Evolutionary conservation across 2,113 vertebrate species (phyloP), one percentile per base, ranked within the genome.

Genomic region (Indicator maculatus): DNA sequence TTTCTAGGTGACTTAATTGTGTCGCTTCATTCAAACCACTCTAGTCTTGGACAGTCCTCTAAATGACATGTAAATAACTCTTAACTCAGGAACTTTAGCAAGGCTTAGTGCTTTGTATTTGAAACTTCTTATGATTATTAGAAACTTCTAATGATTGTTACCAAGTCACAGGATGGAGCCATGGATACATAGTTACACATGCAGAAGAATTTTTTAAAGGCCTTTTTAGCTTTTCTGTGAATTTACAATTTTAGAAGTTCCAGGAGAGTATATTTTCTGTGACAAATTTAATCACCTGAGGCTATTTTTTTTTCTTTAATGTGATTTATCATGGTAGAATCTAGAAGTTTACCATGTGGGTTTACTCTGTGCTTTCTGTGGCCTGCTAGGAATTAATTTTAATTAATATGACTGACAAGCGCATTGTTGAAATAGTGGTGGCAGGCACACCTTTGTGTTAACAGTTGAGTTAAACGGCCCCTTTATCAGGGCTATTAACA

Each of bases 341-440:
- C 65, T 78, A 91, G 93, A 75, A 73, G 72, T 90, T 94, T 91
- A 86, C 79, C 36, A 3, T 74, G 72, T 73, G 86, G 83, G 67
- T 83, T 96, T 96, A 38, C 56, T 73, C 58, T 77, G 13, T 86
- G 52, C 15, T 28, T 88, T 95, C 44, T 39, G 66, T 89, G 85
- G 77, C 71, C 93, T 95, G 72, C 72, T 87, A 96, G 92, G 96
- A 84, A 93, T 96, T 95, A 71, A 26, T 91, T 96, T 96, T 90
- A 92, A 94, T 94, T 94, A 95, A 92, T 77, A 50, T 38, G 84
- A 91, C 38, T 88, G 82, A 50, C 72, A 91, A 95, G 89, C 73
- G 28, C 72, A 67, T 92, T 95, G 93, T 95, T 93, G 89, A 95
- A 91, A 75, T 69, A 92, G 90, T 88, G 21, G 16, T 85, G 74